Evolutionary conservation across 2,888 invertebrate genomes (phyloP), one percentile per base, ranked within the genome.

Genomic region (Cremastobaeus sp.): DNA sequence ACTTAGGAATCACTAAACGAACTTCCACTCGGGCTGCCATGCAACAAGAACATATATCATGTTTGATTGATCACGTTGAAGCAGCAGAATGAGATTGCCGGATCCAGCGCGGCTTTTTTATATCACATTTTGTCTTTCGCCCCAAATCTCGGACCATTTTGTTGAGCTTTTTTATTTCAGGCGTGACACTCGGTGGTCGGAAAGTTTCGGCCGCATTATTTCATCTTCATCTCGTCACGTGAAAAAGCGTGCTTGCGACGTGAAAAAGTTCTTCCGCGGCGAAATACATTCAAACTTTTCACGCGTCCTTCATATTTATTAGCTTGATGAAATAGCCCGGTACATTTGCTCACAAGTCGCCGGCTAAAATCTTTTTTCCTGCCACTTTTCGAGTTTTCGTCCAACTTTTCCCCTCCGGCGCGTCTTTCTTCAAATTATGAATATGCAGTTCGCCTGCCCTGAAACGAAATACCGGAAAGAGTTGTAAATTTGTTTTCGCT

Each of bases 291-390:
- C 50, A 59, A 75, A 75, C 71, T 75, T 75, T 64, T 21, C 48
- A 30, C 55, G 45, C 62, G 68, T 55, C 35, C 52, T 75, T 66
- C 71, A 75, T 75, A 62, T 75, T 75, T 71, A 75, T 75, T 68
- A 75, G 71, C 66, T 34, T 70, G 70, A 74, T 70, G 70, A 70
- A n/a, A 70, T 66, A 70, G 65, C 50, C 39, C 39, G 41, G 50
- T 52, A 68, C 57, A 71, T 71, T 71, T 65, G 66, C 66, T 45
- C 43, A 4, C 65, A 57, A 52, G 50, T 37, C 54, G 52, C 17
- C 28, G 45, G 57, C 57, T 71, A 14, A 47, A 71, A 71, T 65
- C 64, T 64, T 65, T 57, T 70, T 57, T 52, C 52, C 32, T 18
- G 52, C 57, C 59, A 60, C 69, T 70, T 70, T 70, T 70, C 62